Evolutionary conservation across 2,797 vertebrate genomes (phyloP).

Genomic region (Chaunax sp.): DNA sequence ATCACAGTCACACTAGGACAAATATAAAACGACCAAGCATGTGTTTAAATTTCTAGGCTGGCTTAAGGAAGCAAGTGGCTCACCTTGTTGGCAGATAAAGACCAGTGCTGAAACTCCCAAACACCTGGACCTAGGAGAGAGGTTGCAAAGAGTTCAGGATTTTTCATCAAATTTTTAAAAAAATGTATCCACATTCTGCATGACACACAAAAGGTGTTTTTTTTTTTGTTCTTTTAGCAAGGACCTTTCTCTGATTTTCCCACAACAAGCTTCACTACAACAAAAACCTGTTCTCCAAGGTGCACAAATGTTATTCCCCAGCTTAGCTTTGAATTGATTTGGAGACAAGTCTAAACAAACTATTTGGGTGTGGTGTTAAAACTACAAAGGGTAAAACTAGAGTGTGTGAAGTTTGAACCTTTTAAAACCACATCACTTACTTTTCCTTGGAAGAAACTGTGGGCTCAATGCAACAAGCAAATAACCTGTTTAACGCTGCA

Average conservation of each 20-base stretch:
- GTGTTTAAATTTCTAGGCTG: not conserved
- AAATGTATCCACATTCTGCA: not conserved
- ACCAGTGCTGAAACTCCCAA: slow-evolving; percentile 99
- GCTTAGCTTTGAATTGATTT: not conserved
- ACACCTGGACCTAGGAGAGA: slow-evolving; percentile 93
- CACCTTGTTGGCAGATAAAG: slow-evolving; percentile 99
- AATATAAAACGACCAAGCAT: slow-evolving; percentile 3
- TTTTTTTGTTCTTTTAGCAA: not conserved
- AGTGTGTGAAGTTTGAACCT: not conserved
- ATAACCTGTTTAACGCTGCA: not conserved
- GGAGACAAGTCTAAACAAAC: slow-evolving; percentile 25
- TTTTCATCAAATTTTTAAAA: not conserved
- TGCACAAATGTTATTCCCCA: slow-evolving; percentile 4
- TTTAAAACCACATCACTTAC: slow-evolving; percentile 1
- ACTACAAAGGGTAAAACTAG: not conserved
- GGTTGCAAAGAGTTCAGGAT: slow-evolving; percentile 33
- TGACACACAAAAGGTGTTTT: not conserved
- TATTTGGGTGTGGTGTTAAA: slow-evolving; percentile 1
- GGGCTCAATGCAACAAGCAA: not conserved
- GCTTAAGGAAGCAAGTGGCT: slow-evolving; percentile 59
- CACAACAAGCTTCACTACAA: slow-evolving; percentile 3
- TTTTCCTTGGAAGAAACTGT: not conserved
- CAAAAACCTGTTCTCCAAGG: slow-evolving; percentile 48
- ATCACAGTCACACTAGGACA: slow-evolving; percentile 22
- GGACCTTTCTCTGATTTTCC: slow-evolving; percentile 12